Evolutionary conservation across 2,888 invertebrate genomes (phyloP), one percentile per base, ranked within the genome.

Genomic region (Cryptus viduatorius): DNA sequence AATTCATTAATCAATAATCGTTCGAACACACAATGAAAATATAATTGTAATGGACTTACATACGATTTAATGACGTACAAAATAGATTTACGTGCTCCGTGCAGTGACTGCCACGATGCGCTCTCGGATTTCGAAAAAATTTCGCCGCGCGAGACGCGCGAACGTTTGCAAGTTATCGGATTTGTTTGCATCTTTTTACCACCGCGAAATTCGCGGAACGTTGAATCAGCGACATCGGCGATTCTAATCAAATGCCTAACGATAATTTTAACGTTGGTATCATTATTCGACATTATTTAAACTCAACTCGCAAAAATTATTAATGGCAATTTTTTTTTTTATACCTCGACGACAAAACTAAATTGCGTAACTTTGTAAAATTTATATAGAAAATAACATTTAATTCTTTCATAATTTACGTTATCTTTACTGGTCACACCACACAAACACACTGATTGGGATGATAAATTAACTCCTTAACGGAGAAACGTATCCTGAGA

Each of bases 21-120:
- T 61, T 69, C 61, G 37, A 69, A 69, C 19, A 64, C 61, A 69
- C 31, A 64, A 78, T 78, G 46, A 48, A 37, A n/a, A 46, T 14
- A 31, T 4, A 72, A 72, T 79, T 31, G 56, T 29, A 14, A 69
- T 61, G 31, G 50, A 69, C 37, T 73, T 42, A 71, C 46, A 71
- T 24, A 72, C 68, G 71, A 83, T 83, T 61, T 46, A 53, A 81
- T 76, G 53, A 82, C 76, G 82, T 82, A 56, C n/a, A 44, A 85
- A 82, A 82, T 67, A 56, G 14, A 79, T 56, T 67, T 53, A 16
- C 61, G 46, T 65, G 64, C 42, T 50, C 37, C 16, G 50, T 64
- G 42, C 42, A 29, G 19, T 42, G 67, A 53, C 7, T 8, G 53
- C 7, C 19, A 8, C 67, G 56, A 7, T 19, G 10, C 16, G 64